Evolutionary conservation across 1,140 invertebrate genomes (phyloP), one percentile per base, ranked within the genome.

Genomic region (Platyscapa corneri): DNA sequence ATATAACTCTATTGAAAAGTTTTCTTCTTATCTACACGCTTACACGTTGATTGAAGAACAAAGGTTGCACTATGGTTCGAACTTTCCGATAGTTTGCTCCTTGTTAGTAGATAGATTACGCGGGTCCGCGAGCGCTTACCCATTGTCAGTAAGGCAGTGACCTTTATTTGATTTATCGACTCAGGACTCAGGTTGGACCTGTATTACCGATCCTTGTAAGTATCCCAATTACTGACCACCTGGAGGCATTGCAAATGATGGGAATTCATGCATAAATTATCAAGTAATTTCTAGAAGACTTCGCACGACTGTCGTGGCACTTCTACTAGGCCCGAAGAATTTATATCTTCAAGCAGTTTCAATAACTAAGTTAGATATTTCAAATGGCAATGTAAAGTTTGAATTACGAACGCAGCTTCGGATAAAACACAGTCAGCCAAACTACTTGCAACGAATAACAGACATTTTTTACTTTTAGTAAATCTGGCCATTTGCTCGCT

Each of bases 41-140:
- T 49, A 20, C 39, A 56, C 39, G 74, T 39, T 64, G 74, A 83
- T 76, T 60, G 30, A 74, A 79, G 67, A 85, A 85, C 83, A 85
- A 85, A 80, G 77, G 64, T 30, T 42, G 60, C 32, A 37, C 67
- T 39, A 23, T 10, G 1, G 70, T n/a, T 12, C 18, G 81, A 72
- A 77, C 83, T 84, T 84, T 84, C 74, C 83, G 65, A 84, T 84
- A 84, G 83, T 84, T 79, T 72, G 46, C 23, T 67, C n/a, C 80
- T 74, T 74, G 70, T 74, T 74, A 74, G 70, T 74, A 42, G 37
- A 74, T 74, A 42, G 70, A 74, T 74, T 74, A 74, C 37, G 37
- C 0, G 30, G 39, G 6, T 42, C 37, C 7, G 70, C 32, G 18
- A 32, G 20, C 67, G 34, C 8, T 74, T 74, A 72, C 70, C 70